Evolutionary conservation across 2,113 vertebrate species (phyloP).

Genomic region (Narcine bancroftii): DNA sequence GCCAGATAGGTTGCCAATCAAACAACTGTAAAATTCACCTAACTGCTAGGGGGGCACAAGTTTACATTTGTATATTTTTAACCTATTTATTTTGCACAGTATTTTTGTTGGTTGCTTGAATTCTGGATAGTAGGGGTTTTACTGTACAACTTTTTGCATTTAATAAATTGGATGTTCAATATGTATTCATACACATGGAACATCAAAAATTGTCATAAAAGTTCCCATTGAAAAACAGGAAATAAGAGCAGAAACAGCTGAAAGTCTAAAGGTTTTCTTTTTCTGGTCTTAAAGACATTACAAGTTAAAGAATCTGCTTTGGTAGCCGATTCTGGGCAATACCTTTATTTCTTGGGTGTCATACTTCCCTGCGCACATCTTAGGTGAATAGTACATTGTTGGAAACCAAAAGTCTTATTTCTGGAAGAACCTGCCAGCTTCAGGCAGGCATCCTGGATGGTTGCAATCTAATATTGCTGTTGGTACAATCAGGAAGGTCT

Average conservation of each 20-base stretch:
- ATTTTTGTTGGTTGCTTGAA: too few species aligned
- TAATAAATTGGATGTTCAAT: neutral
- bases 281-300: neutral
- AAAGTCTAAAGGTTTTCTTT: neutral
- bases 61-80: too few species aligned
- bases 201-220: neutral
- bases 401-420: neutral
- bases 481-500: neutral
- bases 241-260: neutral
- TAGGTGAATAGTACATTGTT: neutral
- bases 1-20: too few species aligned
- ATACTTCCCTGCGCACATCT: neutral
- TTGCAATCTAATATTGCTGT: neutral
- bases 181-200: neutral
- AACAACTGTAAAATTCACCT: too few species aligned
- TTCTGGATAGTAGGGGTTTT: too few species aligned
- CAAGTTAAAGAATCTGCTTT: neutral
- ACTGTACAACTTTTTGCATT: too few species aligned
- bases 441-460: neutral
- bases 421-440: neutral
- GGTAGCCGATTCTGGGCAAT: neutral
- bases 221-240: neutral
- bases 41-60: too few species aligned
- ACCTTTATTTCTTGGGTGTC: neutral
- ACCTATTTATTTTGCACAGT: too few species aligned